Base-by-base conservation (phyloP, 2,113 vertebrate genomes). In the Gambusia affinis region DNA sequence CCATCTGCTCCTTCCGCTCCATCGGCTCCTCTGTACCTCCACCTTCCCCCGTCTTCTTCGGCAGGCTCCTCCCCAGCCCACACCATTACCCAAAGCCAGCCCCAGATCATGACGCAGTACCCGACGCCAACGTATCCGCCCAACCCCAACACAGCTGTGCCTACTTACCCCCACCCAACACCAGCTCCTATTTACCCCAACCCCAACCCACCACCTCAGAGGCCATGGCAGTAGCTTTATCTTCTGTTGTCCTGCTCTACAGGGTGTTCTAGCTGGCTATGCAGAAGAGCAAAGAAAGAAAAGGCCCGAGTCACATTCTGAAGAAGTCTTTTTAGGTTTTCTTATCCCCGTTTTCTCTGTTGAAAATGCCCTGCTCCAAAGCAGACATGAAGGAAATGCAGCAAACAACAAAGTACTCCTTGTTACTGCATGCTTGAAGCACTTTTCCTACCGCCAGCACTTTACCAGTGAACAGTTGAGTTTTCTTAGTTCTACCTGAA, bases 121-220 rank as follows among this genome's bases (percentile, higher is more conserved):
- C 90, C 88, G 0, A 88, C 87, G 6, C 89, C 89, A 2, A 83
- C 86, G 1, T 89, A 92, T 68, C 82, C 89, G 3, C 90, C 88
- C 31, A 63, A 88, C 64, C 85, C 90, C 42, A 91, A 77, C 76
- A 35, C 78, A 1, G 33, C 75, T 0, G 82, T 83, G 35, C 89
- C 92, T 7, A 33, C 84, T 10, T 91, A 93, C 78, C 76, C 78
- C 7, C 91, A 84, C 37, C 83, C 85, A 2, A 72, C 88, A 30
- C 81, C 89, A 0, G 91, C 91, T 0, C 88, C 91, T 7, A 87
- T 91, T 67, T 93, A 94, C 72, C 88, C 87, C 70, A 90, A 91
- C 73, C 88, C 90, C 44, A 90, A 87, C 75, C 88, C 81, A 0
- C 80, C 76, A 12, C 91, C 93, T 1, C 92, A 92, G 79, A 82